These are phyloP conservation scores for Cephus sareptanus DNA, from an alignment of 2,888 invertebrate genomes.

Conservation along the genomic window DNA sequence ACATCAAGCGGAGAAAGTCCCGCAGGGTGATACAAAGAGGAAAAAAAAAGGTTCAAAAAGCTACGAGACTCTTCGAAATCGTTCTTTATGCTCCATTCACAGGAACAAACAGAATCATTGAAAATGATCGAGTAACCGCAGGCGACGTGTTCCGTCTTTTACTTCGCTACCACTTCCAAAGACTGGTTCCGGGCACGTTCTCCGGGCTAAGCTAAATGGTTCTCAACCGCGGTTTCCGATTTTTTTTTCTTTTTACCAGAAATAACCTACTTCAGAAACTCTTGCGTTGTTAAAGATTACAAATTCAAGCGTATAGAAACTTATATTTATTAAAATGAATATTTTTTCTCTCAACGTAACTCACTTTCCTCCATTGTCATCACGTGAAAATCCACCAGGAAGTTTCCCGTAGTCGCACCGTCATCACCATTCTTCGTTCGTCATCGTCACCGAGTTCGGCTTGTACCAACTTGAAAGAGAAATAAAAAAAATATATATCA, in stretches of 20 bases:
- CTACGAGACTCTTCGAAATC: neutral
- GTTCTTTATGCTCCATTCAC: neutral
- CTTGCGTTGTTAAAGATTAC: neutral
- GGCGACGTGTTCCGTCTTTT: neutral
- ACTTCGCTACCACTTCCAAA: neutral
- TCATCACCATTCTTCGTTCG: neutral
- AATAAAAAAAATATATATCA: neutral
- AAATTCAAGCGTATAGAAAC: neutral
- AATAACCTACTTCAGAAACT: neutral
- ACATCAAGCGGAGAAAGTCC: neutral
- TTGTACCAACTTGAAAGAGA: neutral
- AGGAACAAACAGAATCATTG: neutral
- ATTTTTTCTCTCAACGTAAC: neutral
- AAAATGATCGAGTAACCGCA: neutral
- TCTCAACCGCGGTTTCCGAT: neutral
- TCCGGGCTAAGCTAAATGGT: neutral
- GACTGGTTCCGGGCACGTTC: neutral
- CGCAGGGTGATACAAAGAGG: neutral
- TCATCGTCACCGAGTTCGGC: neutral
- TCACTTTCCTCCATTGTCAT: neutral
- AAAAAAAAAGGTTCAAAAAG: neutral
- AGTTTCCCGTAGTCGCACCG: neutral
- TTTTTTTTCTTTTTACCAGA: neutral
- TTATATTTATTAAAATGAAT: neutral
- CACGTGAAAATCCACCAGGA: neutral